Base-by-base conservation (phyloP, 2,888 invertebrate species). In the Deroplatys truncata region DNA sequence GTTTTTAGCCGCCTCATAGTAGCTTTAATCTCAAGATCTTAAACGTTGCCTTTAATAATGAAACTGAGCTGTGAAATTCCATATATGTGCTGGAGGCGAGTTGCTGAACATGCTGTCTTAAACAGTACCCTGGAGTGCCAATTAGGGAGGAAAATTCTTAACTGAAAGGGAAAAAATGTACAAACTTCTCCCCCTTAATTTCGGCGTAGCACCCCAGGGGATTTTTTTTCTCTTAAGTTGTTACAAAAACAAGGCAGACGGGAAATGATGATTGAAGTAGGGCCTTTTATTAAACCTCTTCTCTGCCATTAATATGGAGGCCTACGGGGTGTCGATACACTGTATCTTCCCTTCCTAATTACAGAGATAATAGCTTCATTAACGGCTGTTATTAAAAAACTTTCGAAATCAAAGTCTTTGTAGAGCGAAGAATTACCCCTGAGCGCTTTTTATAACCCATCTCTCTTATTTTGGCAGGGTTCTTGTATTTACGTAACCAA, bases 391-490 rank as follows among this genome's bases (percentile, higher is more conserved):
- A 86, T 86, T 86, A 56, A 86, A 86, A 86, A 86, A 86, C 28
- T 86, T 86, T 86, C 28, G 56, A 72, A 86, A 86, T 86, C 86
- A 86, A 72, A 86, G 86, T 29, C 86, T 86, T 86, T 86, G 29
- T 86, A 28, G 56, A 72, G 16, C 56, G 7, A 20, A 25, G 56
- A 29, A 28, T 49, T 86, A 20, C 56, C 25, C 10, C 35, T 29
- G 4, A 20, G 25, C 29, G 25, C 29, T 31, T 28, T 84, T 84
- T 84, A 29, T 84, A 16, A 29, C 16, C 56, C 43, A 43, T 43
- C 43, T 43, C 43, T 13, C 43, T 43, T 43, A 43, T 43, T 43
- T 43, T 43, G 43, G 43, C 43, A 43, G 43, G 43, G 43, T 43
- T 43, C 13, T 13, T 43, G 43, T 43, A 43, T 43, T 43, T 43